These are phyloP conservation scores for Caenorhabditis sinica DNA, from an alignment of 2,888 invertebrate genomes.

Conservation along the genomic window DNA sequence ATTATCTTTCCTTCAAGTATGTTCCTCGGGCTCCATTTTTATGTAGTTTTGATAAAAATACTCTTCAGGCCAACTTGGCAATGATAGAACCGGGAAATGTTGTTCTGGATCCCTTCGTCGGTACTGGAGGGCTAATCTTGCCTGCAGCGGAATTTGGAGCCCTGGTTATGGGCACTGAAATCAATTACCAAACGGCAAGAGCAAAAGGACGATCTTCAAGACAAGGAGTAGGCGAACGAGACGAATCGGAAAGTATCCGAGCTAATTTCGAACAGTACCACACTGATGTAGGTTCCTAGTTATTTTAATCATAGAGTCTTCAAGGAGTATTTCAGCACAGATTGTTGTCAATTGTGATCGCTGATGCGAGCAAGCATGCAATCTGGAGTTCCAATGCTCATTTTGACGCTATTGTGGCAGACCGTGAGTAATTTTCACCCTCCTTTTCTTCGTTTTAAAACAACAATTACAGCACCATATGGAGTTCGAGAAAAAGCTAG, in stretches of 20 bases:
- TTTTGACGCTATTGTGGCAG: conserved; percentile 96
- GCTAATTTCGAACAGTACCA: conserved; percentile 93
- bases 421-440: conserved; percentile 87
- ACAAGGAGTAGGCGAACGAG: conserved; percentile 85
- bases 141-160: conserved; percentile 93
- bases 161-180: conserved; percentile 90
- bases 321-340: conserved; percentile 67
- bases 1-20: conserved; percentile 89
- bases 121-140: conserved; percentile 87
- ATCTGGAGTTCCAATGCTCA: conserved; percentile 88
- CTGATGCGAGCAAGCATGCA: conserved; percentile 91
- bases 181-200: conserved; percentile 95
- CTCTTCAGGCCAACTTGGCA: conserved; percentile 93
- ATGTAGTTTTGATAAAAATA: background rate
- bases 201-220: conserved; percentile 87
- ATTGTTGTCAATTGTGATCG: conserved; percentile 93
- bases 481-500: conserved; percentile 96
- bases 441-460: background rate
- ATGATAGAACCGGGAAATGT: conserved; percentile 88
- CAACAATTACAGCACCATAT: conserved; percentile 90
- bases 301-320: background rate
- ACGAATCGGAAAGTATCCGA: conserved; percentile 90
- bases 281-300: conserved; percentile 13
- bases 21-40: background rate
- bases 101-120: conserved; percentile 96